Percentiles rank a stretch among this genome's conserved stretches.
These are phyloP conservation scores for Sinotaia quadrata DNA, from an alignment of 2,888 invertebrate genomes.

Conservation along the genomic window DNA sequence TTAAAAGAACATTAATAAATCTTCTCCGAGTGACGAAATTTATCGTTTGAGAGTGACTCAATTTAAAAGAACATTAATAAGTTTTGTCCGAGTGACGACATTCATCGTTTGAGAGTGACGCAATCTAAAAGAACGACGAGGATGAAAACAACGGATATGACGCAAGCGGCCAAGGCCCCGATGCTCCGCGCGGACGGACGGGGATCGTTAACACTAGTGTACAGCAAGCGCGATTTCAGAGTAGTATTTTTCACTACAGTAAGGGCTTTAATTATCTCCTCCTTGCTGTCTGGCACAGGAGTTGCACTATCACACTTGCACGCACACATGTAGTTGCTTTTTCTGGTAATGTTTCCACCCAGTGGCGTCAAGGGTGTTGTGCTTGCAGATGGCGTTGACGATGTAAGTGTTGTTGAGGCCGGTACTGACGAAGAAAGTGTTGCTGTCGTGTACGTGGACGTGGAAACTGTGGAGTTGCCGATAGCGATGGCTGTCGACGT, in stretches of 20 bases:
- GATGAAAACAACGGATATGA: neutral
- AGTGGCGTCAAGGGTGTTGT: neutral
- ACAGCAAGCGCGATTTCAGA: neutral
- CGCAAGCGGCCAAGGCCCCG: neutral
- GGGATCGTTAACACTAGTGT: conserved; percentile 1
- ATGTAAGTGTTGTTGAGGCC: neutral
- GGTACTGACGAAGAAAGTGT: neutral
- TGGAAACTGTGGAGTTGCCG: neutral
- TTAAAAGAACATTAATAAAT: too few species aligned
- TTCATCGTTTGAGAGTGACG: too few species aligned
- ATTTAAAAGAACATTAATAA: too few species aligned
- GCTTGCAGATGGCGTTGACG: neutral
- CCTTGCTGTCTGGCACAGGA: neutral
- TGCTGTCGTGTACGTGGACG: neutral
- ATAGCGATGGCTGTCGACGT: neutral
- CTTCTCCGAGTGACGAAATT: conserved; percentile 7
- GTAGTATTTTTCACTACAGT: neutral
- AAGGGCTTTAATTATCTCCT: neutral
- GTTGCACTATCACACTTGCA: neutral
- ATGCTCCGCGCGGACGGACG: conserved; percentile 3
- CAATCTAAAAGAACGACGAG: neutral
- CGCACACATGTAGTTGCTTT: neutral
- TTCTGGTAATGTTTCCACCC: neutral
- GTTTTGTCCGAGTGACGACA: too few species aligned
- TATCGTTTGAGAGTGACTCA: conserved; percentile 3